Conservation (phyloP, 30 jellyfish, hydroid and myxozoan genomes). For the Chironex yamaguchii region DNA sequence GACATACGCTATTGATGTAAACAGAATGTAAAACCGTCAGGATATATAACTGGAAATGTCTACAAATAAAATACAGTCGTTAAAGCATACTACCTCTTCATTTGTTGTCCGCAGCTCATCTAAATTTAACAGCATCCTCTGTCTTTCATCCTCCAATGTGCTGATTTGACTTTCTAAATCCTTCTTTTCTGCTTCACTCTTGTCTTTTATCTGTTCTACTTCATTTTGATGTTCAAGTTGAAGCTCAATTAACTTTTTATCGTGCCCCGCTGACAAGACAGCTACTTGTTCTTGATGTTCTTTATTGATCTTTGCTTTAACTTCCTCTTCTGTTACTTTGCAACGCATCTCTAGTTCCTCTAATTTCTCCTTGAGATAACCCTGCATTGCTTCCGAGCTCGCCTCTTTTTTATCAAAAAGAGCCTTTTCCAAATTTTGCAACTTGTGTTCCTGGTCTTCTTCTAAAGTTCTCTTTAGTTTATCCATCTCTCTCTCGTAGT, state of each 20-base stretch:
- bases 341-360: conserved; percentile 63
- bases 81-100: not conserved
- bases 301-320: conserved; percentile 17
- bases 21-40: too few relatives aligned
- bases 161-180: conserved; percentile 3
- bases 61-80: too few relatives aligned
- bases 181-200: conserved; percentile 45
- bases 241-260: not conserved
- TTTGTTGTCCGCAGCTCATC: not conserved
- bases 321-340: conserved; percentile 10
- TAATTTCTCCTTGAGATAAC: conserved; percentile 69
- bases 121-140: too few relatives aligned
- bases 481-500: conserved; percentile 49
- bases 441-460: conserved; percentile 18
- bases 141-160: conserved; percentile 21
- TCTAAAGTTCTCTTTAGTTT: conserved; percentile 61
- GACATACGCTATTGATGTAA: too few relatives aligned
- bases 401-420: conserved; percentile 33
- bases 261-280: conserved; percentile 32
- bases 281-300: conserved; percentile 46
- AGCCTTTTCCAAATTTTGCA: conserved; percentile 39
- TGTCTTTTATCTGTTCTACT: conserved; percentile 42
- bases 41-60: too few relatives aligned
- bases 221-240: conserved; percentile 11
- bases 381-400: conserved; percentile 64